These are phyloP conservation scores for Paraplagusia blochii DNA, from an alignment of 2,113 vertebrate species.

Conservation along the genomic window DNA sequence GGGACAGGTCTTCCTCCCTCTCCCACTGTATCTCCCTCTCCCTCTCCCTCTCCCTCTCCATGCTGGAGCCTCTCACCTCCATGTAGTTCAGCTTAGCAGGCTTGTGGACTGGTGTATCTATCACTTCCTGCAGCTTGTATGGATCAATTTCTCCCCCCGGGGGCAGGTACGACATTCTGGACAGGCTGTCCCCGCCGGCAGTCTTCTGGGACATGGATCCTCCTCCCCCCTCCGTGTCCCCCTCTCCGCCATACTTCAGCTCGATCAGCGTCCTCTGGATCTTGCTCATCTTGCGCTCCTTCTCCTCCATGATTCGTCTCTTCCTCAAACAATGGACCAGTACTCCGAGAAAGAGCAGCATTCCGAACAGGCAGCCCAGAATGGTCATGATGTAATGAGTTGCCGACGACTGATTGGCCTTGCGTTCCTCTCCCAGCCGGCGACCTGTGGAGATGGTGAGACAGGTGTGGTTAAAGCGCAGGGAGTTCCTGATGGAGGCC, in stretches of 20 bases:
- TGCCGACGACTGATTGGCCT: conserved; percentile 82
- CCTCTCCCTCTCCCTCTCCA: conserved; percentile 59
- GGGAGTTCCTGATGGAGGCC: conserved; percentile 87
- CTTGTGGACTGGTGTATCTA: conserved; percentile 83
- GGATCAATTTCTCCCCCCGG: conserved; percentile 82
- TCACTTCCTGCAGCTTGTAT: conserved; percentile 87
- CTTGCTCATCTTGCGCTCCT: conserved; percentile 80
- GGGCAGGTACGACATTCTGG: conserved; percentile 88
- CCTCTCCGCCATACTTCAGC: conserved; percentile 87
- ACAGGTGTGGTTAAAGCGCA: conserved; percentile 94
- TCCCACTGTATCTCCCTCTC: conserved; percentile 46
- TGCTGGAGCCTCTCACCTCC: conserved; percentile 87
- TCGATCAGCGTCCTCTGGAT: conserved; percentile 94
- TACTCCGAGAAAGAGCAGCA: conserved; percentile 89
- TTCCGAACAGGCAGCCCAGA: conserved; percentile 92
- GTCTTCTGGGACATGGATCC: conserved; percentile 83
- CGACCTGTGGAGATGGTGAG: conserved; percentile 87
- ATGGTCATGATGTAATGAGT: conserved; percentile 97
- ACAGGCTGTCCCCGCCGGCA: conserved; percentile 76
- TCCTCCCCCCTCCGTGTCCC: conserved; percentile 83
- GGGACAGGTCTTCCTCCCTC: conserved; percentile 70
- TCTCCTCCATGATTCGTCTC: conserved; percentile 83
- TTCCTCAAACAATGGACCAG: conserved; percentile 90
- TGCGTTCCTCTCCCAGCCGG: conserved; percentile 58
- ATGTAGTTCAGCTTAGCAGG: conserved; percentile 91